These are phyloP conservation scores for Rhadina sibilatrix DNA, from an alignment of 2,113 vertebrate genomes.

Conservation along the genomic window DNA sequence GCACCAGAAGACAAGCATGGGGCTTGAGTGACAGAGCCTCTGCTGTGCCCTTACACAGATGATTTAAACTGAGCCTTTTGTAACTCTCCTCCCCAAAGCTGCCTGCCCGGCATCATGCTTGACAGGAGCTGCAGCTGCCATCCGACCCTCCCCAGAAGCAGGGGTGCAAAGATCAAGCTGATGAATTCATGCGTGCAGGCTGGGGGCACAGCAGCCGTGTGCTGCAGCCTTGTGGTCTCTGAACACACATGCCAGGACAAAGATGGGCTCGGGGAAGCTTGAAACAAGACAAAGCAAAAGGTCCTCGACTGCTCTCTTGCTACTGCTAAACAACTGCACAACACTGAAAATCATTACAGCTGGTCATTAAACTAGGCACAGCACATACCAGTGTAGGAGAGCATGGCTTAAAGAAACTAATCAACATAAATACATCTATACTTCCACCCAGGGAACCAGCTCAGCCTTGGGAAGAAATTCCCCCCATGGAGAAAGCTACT, in stretches of 20 bases:
- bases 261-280: background rate
- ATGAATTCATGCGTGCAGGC: background rate
- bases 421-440: background rate
- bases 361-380: background rate
- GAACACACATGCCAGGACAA: rapidly evolving
- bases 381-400: background rate
- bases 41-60: slow-evolving; percentile 21
- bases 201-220: background rate
- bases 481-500: background rate
- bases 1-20: slow-evolving; percentile 21
- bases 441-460: background rate
- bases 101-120: background rate
- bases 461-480: background rate
- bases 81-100: background rate
- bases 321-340: background rate
- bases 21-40: slow-evolving; percentile 34
- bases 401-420: background rate
- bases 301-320: background rate
- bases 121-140: slow-evolving; percentile 52
- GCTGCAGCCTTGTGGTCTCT: background rate
- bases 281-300: background rate
- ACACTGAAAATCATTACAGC: background rate
- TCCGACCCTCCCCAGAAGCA: background rate
- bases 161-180: slow-evolving; percentile 38
- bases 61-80: slow-evolving; percentile 49